These are phyloP conservation scores for Mesocentrotus franciscanus DNA, from an alignment of 53 echinoderm and acorn worm species.

Conservation along the genomic window DNA sequence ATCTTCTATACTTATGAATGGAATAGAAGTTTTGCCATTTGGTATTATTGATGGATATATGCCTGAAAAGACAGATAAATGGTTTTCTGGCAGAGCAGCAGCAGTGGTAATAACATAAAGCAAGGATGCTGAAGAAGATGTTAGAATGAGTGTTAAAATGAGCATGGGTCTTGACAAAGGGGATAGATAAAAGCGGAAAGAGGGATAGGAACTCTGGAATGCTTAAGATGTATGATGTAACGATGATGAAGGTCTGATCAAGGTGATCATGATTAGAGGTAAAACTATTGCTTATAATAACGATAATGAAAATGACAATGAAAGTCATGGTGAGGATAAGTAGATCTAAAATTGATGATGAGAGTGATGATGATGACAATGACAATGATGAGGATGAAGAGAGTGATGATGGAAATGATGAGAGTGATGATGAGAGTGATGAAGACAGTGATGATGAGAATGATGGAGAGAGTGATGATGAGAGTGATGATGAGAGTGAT, in stretches of 20 bases:
- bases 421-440: neutral
- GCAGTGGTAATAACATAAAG: neutral
- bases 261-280: neutral
- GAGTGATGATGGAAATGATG: neutral
- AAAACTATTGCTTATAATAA: no score
- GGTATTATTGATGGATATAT: no score
- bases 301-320: neutral
- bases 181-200: neutral
- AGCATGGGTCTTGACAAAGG: neutral
- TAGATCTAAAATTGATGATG: no score
- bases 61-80: no score
- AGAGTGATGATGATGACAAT: neutral
- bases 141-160: neutral
- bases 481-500: neutral
- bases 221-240: neutral
- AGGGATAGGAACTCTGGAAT: neutral
- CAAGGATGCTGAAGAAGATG: neutral
- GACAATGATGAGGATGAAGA: neutral
- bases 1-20: no score
- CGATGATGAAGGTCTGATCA: neutral
- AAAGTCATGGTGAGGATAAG: neutral
- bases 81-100: no score
- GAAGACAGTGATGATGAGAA: neutral
- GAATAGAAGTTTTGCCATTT: no score
- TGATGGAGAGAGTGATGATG: neutral